Percentiles rank a stretch among this genome's conserved stretches.
These are phyloP conservation scores for Cataglyphis albicans DNA, from an alignment of 2,888 invertebrate species.

Conservation along the genomic window DNA sequence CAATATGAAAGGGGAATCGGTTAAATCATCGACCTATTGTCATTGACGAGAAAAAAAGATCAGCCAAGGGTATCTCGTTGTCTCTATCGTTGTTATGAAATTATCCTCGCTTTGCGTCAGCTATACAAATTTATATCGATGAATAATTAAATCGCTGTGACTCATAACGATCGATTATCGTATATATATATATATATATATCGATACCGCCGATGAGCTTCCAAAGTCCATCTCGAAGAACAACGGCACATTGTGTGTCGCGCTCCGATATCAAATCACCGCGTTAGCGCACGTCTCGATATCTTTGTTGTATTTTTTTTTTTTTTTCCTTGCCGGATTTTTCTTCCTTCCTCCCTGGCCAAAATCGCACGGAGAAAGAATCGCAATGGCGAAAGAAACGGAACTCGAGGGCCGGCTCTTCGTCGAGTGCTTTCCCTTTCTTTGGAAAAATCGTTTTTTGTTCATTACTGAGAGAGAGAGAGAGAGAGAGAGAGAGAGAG, in stretches of 20 bases:
- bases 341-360: slow-evolving; percentile 56
- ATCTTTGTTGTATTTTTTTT: slow-evolving; percentile 6
- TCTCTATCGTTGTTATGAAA: slow-evolving; percentile 11
- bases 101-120: slow-evolving; percentile 10
- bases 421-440: slow-evolving; percentile 67
- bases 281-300: background rate
- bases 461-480: slow-evolving; percentile 28
- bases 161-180: background rate
- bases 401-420: slow-evolving; percentile 50
- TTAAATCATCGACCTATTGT: background rate
- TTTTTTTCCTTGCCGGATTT: background rate
- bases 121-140: background rate
- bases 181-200: background rate
- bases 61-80: too few relatives aligned
- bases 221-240: slow-evolving; percentile 1
- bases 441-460: slow-evolving; percentile 39
- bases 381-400: slow-evolving; percentile 23
- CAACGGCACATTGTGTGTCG: background rate
- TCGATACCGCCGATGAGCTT: background rate
- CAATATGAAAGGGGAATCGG: background rate
- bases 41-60: background rate
- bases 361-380: background rate
- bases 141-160: background rate
- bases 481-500: background rate
- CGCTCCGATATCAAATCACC: background rate